Conservation (phyloP, 2,888 invertebrate species). For the Drosophila neutralis region DNA sequence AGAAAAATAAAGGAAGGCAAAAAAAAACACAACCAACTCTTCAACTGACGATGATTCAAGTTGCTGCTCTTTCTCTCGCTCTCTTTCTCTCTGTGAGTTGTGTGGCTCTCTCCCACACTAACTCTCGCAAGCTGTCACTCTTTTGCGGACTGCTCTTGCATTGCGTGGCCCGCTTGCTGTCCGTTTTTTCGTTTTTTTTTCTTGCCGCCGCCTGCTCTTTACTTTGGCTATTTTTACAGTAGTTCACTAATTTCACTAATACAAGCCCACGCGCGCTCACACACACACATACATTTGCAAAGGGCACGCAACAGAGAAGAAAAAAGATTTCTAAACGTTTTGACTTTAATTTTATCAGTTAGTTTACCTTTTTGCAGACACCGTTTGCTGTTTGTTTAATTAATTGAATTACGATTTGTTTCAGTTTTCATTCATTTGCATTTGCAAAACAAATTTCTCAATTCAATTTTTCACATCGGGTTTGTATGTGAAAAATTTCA, state of each 20-base stretch:
- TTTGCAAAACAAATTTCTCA: conserved; percentile 30
- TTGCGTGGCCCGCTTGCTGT: conserved; percentile 48
- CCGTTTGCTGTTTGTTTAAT: conserved; percentile 13
- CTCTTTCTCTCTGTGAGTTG: conserved; percentile 5
- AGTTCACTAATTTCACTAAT: conserved; percentile 57
- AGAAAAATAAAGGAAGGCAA: conserved; percentile 32
- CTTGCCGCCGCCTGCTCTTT: conserved; percentile 42
- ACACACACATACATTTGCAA: conserved; percentile 44
- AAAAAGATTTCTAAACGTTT: conserved; percentile 46
- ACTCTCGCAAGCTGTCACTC: conserved; percentile 39
- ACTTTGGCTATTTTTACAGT: conserved; percentile 71
- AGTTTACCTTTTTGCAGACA: conserved; percentile 47
- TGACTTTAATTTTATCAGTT: conserved; percentile 18
- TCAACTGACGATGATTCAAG: conserved; percentile 36
- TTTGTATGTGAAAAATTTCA: conserved; percentile 58
- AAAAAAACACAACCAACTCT: conserved; percentile 45
- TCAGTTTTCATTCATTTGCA: conserved; percentile 54
- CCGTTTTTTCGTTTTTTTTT: conserved; percentile 39
- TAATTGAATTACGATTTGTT: conserved; percentile 18
- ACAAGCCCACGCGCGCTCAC: conserved; percentile 29
- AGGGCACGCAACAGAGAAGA: conserved; percentile 56
- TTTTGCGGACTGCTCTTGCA: conserved; percentile 39
- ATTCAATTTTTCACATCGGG: conserved; percentile 55
- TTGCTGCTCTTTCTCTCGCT: conserved; percentile 16
- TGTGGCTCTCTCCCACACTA: conserved; percentile 13